Evolutionary conservation across 2,113 vertebrate genomes (phyloP), one percentile per base, ranked within the genome.

Genomic region (Sitta europaea): DNA sequence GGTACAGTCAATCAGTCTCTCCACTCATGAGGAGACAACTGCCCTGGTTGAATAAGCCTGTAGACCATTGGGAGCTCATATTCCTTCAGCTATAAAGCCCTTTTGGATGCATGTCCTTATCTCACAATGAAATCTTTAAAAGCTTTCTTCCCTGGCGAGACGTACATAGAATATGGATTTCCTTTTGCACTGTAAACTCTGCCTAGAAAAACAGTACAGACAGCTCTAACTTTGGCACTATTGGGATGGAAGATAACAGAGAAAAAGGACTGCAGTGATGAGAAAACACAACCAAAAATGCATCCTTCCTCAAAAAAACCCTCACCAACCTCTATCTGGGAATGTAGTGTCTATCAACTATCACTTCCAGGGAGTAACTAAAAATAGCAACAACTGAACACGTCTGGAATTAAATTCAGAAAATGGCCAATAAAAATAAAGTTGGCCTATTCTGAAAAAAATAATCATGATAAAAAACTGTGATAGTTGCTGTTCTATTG

Each of bases 61-160:
- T 36, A 92, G 73, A 68, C 78, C 77, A 81, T 78, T 89, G 91
- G 81, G 81, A 92, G 55, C 59, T 70, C 68, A 84, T 92, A 95
- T 75, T 88, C 80, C 82, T 97, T 97, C 94, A 90, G 71, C 59
- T 94, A 91, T 75, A 92, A 97, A 96, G 79, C 61, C 83, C 80
- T 70, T 94, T 67, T 85, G 67, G 80, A 86, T 21, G 11, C 40
- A 93, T 27, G 31, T 84, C 77, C 62, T 94, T 94, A 96, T 96
- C 87, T 92, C 9, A 2, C 90, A 88, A 90, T 87, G 90, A 93
- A 94, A 96, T 90, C 88, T 92, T 93, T 96, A 89, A 96, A 92
- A 95, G 79, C 78, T 81, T 95, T 94, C 91, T 89, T 94, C 76
- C 87, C 73, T 70, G 75, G 73, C 0, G 24, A 95, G 79, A 86